phyloP scores from a whole-genome alignment of 2,888 invertebrate species.

The Mayetiola destructor region DNA sequence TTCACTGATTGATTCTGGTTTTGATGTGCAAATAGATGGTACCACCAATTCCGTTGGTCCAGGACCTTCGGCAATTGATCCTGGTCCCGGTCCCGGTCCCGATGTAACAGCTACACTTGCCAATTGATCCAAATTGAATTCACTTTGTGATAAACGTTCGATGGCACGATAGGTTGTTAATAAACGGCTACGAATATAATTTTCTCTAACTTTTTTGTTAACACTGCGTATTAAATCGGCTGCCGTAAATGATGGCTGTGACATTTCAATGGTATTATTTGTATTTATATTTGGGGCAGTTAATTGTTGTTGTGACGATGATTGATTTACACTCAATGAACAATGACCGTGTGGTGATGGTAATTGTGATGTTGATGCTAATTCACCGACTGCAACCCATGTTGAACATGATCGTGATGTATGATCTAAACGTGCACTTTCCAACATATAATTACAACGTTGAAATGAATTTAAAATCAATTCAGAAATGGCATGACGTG shows the following conservation, averaged over 20 bases:
- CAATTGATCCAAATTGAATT: conserved; percentile 62
- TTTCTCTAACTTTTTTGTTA: conserved; percentile 71
- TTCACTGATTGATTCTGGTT: conserved; percentile 20
- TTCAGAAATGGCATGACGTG: conserved; percentile 39
- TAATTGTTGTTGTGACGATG: conserved; percentile 21
- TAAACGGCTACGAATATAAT: conserved; percentile 62
- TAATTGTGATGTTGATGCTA: conserved; percentile 59
- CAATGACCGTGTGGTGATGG: conserved; percentile 66
- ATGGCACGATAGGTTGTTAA: conserved; percentile 67
- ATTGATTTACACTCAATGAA: conserved; percentile 28
- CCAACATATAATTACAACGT: conserved; percentile 39
- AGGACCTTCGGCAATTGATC: conserved; percentile 15
- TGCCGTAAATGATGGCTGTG: conserved; percentile 21
- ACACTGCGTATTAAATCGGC: conserved; percentile 57
- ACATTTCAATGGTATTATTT: background rate
- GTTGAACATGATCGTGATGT: conserved; percentile 65
- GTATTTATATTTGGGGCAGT: background rate
- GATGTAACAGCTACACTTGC: conserved; percentile 39
- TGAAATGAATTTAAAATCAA: conserved; percentile 43
- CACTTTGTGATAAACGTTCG: conserved; percentile 69
- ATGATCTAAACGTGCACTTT: conserved; percentile 42
- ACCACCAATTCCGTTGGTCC: conserved; percentile 21
- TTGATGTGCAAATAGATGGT: conserved; percentile 23
- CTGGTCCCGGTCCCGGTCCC: conserved; percentile 17
- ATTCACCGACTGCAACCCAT: conserved; percentile 73